Percentiles rank a stretch among this genome's conserved stretches.
Evolutionary conservation across 2,113 vertebrate genomes (phyloP).

Genomic region (Plecotus auritus): DNA sequence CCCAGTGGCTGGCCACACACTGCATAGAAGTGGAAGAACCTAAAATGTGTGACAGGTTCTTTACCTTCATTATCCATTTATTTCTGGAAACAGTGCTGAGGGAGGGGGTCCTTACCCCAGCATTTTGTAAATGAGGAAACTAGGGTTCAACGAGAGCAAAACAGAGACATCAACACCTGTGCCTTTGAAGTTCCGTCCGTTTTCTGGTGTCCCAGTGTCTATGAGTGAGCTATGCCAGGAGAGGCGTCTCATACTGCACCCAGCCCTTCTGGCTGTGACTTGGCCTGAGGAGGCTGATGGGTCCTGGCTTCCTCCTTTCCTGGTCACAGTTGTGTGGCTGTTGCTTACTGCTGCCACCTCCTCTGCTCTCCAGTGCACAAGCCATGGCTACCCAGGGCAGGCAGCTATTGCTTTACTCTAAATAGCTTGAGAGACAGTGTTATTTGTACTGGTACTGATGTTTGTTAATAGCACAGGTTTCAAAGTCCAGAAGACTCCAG

Average conservation of each 20-base stretch:
- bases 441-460: background rate
- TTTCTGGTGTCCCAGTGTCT: background rate
- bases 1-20: background rate
- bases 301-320: background rate
- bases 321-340: background rate
- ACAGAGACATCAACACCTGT: background rate
- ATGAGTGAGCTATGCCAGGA: accelerated
- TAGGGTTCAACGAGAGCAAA: background rate
- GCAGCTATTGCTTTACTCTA: background rate
- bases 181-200: background rate
- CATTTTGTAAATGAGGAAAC: background rate
- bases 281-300: no score
- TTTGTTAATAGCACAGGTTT: background rate
- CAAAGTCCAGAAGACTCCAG: accelerated
- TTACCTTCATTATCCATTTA: background rate
- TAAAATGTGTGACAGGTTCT: background rate
- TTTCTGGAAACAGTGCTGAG: background rate
- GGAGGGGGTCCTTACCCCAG: background rate
- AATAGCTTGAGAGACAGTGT: background rate
- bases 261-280: background rate
- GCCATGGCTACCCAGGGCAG: no score
- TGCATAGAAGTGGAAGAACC: background rate
- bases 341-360: background rate
- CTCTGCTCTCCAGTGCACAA: background rate
- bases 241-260: no score